Base-by-base conservation (phyloP, 1,140 invertebrate genomes). In the Berghia stephanieae region DNA sequence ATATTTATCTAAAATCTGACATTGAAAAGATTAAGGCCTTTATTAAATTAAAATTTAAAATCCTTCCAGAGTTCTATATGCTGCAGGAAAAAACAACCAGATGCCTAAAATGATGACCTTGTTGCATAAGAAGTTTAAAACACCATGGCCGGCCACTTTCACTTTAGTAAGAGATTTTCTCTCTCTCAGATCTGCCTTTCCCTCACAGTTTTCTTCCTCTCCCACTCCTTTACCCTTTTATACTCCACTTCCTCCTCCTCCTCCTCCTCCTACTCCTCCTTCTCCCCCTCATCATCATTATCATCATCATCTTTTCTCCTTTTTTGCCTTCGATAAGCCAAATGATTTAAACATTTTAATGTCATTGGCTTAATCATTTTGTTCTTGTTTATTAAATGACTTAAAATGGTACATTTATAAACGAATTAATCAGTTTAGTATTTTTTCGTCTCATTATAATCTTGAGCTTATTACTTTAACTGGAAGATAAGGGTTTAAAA, bases 81-180 rank as follows among this genome's bases (percentile, higher is more conserved):
- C 96, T 27, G 97, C 96, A n/a, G 96, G 96, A 21, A 94, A 94
- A 81, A 93, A 97, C 87, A 95, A 96, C 63, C 96, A 98, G 90
- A 96, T 99, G 96, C 96, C 96, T 0, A 94, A 95, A 90, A 93
- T 98, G 85, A 88, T 98, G 57, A 96, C 96, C 0, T 98, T 98
- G 96, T 96, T 98, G 80, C 95, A 97, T 90, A 91, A 94, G 3
- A 91, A 93, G 77, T 93, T 94, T 78, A 90, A 95, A 55, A 98
- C 96, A 0, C 96, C 96, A 16, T 94, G 95, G 18, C 96, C 96
- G 1, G 95, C 96, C 63, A 95, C 97, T 60, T 90, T 98, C 40
- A 93, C 93, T 82, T 95, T 98, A 92, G 94, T 94, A 76, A 79
- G 63, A 60, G 18, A 13, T 42, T 16, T 31, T 6, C 24, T 63